A percentile compares a stretch with the other conserved stretches of the same genome.
These are phyloP conservation scores for Protobothrops mucrosquamatus DNA, from an alignment of 2,113 vertebrate species.

Conservation along the genomic window DNA sequence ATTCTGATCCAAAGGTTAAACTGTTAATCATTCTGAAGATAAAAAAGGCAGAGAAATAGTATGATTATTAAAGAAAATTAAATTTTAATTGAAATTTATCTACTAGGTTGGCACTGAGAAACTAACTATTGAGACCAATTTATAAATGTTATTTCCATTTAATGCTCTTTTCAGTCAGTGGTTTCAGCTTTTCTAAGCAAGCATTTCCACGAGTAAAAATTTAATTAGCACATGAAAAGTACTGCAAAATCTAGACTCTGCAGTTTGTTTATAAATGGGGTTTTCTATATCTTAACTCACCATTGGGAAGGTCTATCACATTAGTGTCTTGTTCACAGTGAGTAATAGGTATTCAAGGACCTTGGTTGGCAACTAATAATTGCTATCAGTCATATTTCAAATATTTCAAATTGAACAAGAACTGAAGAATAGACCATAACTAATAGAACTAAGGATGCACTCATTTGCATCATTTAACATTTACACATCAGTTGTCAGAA, in stretches of 20 bases:
- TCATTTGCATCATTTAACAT: neutral
- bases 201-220: neutral
- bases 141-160: conserved; percentile 14
- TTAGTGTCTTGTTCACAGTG: neutral
- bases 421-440: neutral
- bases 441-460: neutral
- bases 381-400: neutral
- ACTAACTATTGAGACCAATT: conserved; percentile 12
- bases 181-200: conserved; percentile 8
- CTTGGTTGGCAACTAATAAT: neutral
- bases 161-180: neutral
- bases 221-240: neutral
- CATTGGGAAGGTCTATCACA: neutral
- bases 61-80: conserved; percentile 25
- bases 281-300: neutral
- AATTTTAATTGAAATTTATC: neutral
- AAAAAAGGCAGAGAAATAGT: conserved; percentile 17
- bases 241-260: neutral
- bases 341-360: neutral
- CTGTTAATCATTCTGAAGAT: neutral
- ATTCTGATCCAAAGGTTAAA: conserved; percentile 36
- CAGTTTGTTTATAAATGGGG: neutral
- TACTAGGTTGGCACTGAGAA: conserved; percentile 14
- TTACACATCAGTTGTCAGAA: neutral
- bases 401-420: neutral